These are phyloP conservation scores for Chelidonichthys spinosus DNA, from an alignment of 2,797 vertebrate genomes.

Conservation along the genomic window DNA sequence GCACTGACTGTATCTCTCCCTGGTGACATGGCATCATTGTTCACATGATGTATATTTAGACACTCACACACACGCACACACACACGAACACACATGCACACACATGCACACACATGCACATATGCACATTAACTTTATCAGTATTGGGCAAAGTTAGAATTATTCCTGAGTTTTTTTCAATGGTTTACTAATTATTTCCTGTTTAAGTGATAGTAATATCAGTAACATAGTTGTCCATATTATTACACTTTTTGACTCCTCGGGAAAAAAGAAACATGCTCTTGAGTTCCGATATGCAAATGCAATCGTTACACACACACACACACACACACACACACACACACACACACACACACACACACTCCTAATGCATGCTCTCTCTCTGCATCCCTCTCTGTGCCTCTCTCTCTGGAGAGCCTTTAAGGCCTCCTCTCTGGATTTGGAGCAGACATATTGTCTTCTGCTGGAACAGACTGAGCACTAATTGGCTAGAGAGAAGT, in stretches of 20 bases:
- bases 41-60: conserved; percentile 52
- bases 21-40: conserved; percentile 70
- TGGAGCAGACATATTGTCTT: conserved; percentile 78
- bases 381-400: conserved; percentile 7
- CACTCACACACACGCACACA: conserved; percentile 20
- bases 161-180: background rate
- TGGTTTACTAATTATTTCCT: background rate
- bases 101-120: conserved; percentile 19
- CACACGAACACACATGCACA: conserved; percentile 22
- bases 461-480: conserved; percentile 69
- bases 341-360: conserved; percentile 34
- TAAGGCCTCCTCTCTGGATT: conserved; percentile 72
- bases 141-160: background rate
- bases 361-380: conserved; percentile 21
- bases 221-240: background rate
- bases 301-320: conserved; percentile 47
- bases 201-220: background rate
- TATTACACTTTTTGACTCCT: no score
- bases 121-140: background rate
- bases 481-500: conserved; percentile 79
- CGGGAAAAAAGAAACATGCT: conserved; percentile 12
- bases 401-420: conserved; percentile 70
- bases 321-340: conserved; percentile 35
- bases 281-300: conserved; percentile 39
- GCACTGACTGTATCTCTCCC: conserved; percentile 71